phyloP scores from a whole-genome alignment of 2,888 invertebrate species.

The Cyaniris semiargus region DNA sequence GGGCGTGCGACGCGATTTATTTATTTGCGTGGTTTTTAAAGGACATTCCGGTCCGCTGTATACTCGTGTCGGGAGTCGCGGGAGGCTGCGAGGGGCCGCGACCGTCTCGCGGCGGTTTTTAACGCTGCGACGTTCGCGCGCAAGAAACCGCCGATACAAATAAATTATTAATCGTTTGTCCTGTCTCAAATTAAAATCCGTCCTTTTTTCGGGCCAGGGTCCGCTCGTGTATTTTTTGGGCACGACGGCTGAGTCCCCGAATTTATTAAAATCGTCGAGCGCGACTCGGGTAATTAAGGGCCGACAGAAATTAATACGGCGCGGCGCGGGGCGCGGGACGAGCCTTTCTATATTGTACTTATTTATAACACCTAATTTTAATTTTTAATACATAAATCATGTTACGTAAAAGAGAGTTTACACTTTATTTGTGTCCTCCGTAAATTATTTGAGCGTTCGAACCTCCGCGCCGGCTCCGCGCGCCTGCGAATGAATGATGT shows the following conservation, averaged over 20 bases:
- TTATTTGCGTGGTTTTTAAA: constrained; percentile 79
- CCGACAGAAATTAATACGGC: constrained; percentile 75
- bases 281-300: constrained; percentile 78
- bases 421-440: constrained; percentile 21
- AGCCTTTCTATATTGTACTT: constrained; percentile 56
- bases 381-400: constrained; percentile 21
- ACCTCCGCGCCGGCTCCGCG: background rate
- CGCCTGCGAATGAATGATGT: constrained; percentile 24
- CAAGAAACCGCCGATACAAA: constrained; percentile 78
- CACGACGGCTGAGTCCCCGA: constrained; percentile 69
- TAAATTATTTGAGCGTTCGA: constrained; percentile 10
- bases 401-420: constrained; percentile 23
- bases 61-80: constrained; percentile 80
- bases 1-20: constrained; percentile 79
- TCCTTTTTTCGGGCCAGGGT: constrained; percentile 71
- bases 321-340: constrained; percentile 47
- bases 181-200: constrained; percentile 80
- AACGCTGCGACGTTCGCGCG: constrained; percentile 72
- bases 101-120: constrained; percentile 80
- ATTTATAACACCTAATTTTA: constrained; percentile 26
- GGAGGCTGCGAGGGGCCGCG: constrained; percentile 76
- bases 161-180: constrained; percentile 82
- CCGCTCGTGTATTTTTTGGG: constrained; percentile 68
- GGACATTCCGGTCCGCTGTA: constrained; percentile 79
- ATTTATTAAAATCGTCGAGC: constrained; percentile 77